These are phyloP conservation scores for Pseudococcus viburni DNA, from an alignment of 2,888 invertebrate species.

Conservation along the genomic window DNA sequence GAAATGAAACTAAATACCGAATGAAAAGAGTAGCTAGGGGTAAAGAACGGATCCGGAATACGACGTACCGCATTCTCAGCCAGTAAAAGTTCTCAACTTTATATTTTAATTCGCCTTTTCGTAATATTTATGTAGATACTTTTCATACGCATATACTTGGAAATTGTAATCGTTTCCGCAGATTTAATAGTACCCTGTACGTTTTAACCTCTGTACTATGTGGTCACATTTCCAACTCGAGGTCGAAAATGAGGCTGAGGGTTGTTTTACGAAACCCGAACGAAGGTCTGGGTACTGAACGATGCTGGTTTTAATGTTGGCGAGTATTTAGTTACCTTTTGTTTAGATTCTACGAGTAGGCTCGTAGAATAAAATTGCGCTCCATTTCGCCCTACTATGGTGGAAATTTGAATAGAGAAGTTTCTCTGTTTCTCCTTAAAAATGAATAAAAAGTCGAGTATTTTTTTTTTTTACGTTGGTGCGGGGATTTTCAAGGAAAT, in stretches of 20 bases:
- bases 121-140: conserved; percentile 28
- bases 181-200: conserved; percentile 11
- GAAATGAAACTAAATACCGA: conserved; percentile 22
- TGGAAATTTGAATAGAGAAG: background rate
- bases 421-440: background rate
- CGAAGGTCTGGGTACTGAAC: background rate
- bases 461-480: too few relatives aligned
- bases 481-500: background rate
- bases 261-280: background rate
- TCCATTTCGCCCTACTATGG: background rate
- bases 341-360: background rate
- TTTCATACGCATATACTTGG: background rate
- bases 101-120: conserved; percentile 5
- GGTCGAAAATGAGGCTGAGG: background rate
- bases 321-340: conserved; percentile 22
- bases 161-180: conserved; percentile 19
- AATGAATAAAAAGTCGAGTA: background rate
- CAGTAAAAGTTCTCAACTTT: conserved; percentile 12
- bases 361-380: background rate
- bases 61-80: background rate
- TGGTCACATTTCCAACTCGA: background rate
- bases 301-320: background rate
- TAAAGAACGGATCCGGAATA: background rate
- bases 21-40: background rate
- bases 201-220: background rate